Percentiles rank a stretch among this genome's conserved stretches.
phyloP scores from a whole-genome alignment of 2,113 vertebrate species.

The Bambusicola thoracicus region DNA sequence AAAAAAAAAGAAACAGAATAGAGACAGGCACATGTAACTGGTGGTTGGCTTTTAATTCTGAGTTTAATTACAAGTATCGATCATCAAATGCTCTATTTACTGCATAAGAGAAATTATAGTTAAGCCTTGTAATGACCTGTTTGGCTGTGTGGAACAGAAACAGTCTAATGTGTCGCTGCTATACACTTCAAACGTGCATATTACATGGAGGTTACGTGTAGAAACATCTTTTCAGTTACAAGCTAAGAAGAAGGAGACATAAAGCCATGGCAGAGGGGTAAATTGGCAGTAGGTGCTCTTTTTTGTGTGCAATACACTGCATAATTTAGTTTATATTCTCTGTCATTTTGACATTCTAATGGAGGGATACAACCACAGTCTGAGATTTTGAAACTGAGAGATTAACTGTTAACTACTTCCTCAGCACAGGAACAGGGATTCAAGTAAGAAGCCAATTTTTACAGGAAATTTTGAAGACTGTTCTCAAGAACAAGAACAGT shows the following conservation, averaged over 20 bases:
- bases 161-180: background rate
- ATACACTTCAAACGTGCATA: background rate
- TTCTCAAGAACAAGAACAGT: background rate
- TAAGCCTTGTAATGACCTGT: background rate
- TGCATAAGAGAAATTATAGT: background rate
- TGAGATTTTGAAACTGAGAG: background rate
- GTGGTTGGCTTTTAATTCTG: background rate
- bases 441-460: background rate
- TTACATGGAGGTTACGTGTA: background rate
- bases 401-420: background rate
- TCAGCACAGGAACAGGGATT: background rate
- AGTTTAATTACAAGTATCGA: background rate
- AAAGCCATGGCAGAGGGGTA: background rate
- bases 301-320: background rate
- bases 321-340: background rate
- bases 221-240: background rate
- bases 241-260: background rate
- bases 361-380: accelerated
- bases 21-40: background rate
- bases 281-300: background rate
- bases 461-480: background rate
- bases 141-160: background rate
- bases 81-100: background rate
- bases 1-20: background rate
- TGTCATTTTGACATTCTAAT: background rate